phyloP scores from a whole-genome alignment of 2,113 vertebrate genomes.

The Engraulis encrasicolus region DNA sequence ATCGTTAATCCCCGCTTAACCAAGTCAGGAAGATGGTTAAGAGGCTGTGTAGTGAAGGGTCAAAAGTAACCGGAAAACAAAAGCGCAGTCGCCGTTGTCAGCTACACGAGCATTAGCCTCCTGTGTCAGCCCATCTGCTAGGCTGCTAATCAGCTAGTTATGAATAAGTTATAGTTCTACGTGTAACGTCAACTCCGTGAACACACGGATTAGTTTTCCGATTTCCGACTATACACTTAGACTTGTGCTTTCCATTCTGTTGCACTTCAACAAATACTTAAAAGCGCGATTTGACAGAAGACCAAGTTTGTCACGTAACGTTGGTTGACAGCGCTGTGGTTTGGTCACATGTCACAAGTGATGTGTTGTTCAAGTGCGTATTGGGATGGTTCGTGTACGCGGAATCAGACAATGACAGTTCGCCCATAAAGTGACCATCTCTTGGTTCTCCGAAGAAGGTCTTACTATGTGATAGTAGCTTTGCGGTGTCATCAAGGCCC shows the following conservation, averaged over 20 bases:
- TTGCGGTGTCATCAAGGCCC: no score
- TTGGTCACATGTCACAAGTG: background rate
- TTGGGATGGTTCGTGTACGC: background rate
- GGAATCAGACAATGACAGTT: no score
- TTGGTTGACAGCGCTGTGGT: background rate
- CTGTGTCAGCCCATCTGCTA: background rate
- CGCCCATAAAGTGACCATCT: no score
- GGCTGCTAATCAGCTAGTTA: background rate
- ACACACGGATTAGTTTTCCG: background rate
- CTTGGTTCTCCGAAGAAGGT: no score
- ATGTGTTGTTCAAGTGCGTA: background rate
- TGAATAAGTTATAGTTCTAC: constrained; percentile 14
- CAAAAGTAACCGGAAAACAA: background rate
- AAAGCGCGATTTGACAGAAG: background rate
- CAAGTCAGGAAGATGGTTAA: background rate
- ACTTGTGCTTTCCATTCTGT: no score
- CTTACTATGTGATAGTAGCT: no score
- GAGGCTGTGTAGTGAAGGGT: background rate
- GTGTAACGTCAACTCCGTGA: background rate
- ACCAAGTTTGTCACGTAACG: background rate
- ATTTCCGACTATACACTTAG: no score
- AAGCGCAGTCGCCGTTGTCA: background rate
- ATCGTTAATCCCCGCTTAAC: background rate
- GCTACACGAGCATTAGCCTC: background rate
- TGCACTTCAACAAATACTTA: no score